These are phyloP conservation scores for Drosophila ambigua DNA, from an alignment of 1,140 invertebrate species.

Conservation along the genomic window DNA sequence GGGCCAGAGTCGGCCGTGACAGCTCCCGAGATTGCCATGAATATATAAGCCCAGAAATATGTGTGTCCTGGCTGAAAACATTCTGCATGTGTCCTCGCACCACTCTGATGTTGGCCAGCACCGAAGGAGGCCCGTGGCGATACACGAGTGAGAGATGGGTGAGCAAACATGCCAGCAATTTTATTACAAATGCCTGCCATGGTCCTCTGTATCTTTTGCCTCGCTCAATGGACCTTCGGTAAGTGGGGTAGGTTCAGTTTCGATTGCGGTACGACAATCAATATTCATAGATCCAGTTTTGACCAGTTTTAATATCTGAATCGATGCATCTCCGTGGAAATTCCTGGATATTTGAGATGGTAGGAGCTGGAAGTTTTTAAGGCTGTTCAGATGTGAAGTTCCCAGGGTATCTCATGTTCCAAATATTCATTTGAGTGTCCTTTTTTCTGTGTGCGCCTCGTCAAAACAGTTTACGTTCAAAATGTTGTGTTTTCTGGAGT, in stretches of 20 bases:
- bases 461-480: constrained; percentile 56
- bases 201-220: neutral
- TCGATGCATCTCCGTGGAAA: neutral
- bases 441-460: constrained; percentile 39
- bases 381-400: no score
- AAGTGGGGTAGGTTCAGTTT: neutral
- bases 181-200: constrained; percentile 26
- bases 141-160: neutral
- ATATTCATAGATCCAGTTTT: neutral
- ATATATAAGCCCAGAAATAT: constrained; percentile 59
- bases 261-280: no score
- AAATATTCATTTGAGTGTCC: neutral
- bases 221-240: neutral
- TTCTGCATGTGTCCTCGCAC: no score
- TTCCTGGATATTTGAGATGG: neutral
- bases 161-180: constrained; percentile 27
- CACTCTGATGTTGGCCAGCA: no score
- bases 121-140: neutral
- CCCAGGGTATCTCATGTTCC: neutral
- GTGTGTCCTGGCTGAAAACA: constrained; percentile 3
- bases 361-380: no score
- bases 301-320: no score
- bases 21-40: constrained; percentile 74
- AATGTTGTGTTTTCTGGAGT: constrained; percentile 54
- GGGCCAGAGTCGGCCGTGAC: constrained; percentile 58